Evolutionary conservation across 2,797 vertebrate species (phyloP).

Genomic region (Melanotaenia parkinsoni): DNA sequence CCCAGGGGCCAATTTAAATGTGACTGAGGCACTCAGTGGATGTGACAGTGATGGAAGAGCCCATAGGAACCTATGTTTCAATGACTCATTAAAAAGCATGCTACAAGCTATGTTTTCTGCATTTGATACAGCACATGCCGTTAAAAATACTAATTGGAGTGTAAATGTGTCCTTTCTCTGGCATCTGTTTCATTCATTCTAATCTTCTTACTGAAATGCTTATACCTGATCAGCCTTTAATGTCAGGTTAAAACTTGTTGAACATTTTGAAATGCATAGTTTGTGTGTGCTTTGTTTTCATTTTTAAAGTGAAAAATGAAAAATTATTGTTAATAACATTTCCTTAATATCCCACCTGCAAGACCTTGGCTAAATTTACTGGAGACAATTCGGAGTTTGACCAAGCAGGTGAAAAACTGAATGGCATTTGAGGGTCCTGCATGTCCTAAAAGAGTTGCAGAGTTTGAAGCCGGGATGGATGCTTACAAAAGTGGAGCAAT

Average conservation of each 20-base stretch:
- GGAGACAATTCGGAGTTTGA: not conserved
- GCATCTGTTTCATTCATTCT: conserved; percentile 58
- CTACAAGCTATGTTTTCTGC: conserved; percentile 65
- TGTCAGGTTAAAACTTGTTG: conserved; percentile 40
- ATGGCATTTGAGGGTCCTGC: no score
- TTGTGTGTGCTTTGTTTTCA: not conserved
- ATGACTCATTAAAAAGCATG: conserved; percentile 73
- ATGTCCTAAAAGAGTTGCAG: not conserved
- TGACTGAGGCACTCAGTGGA: conserved; percentile 72
- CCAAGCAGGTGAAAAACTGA: no score
- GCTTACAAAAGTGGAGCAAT: no score
- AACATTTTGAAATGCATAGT: conserved; percentile 16
- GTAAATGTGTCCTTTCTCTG: conserved; percentile 71
- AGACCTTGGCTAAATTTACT: not conserved
- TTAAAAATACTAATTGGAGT: conserved; percentile 74
- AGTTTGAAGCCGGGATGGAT: no score
- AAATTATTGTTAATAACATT: not conserved
- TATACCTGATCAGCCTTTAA: conserved; percentile 47
- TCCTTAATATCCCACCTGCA: not conserved
- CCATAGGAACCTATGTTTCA: conserved; percentile 72
- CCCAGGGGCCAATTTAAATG: conserved; percentile 70
- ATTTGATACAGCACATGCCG: conserved; percentile 66
- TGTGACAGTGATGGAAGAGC: conserved; percentile 77
- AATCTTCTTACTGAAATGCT: conserved; percentile 62
- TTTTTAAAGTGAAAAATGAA: no score